These are phyloP conservation scores for Melieria crassipennis DNA, from an alignment of 2,888 invertebrate species.

Conservation along the genomic window DNA sequence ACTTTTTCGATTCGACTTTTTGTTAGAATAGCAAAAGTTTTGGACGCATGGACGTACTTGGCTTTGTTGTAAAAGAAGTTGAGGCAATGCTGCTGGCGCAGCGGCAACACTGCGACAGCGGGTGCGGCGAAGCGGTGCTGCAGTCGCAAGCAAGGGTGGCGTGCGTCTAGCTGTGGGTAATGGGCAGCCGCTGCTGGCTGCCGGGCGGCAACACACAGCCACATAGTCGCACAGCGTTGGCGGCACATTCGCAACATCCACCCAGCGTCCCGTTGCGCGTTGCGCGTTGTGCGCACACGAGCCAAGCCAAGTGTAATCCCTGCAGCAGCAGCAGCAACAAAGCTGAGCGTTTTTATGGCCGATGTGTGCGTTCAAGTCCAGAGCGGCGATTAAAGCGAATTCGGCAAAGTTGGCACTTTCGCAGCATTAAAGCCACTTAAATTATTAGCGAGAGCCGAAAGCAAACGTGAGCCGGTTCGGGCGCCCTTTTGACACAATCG, in stretches of 20 bases:
- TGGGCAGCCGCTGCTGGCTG: too few species aligned
- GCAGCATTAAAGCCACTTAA: slow-evolving; percentile 28
- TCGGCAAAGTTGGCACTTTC: slow-evolving; percentile 27
- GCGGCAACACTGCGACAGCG: background rate
- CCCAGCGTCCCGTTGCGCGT: too few species aligned
- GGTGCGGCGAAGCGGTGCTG: background rate
- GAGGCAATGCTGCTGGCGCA: slow-evolving; percentile 30
- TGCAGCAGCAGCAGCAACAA: slow-evolving; percentile 1
- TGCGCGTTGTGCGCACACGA: too few species aligned
- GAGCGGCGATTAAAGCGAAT: slow-evolving; percentile 23
- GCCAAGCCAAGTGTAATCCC: slow-evolving; percentile 1
- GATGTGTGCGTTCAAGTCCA: slow-evolving; percentile 29
- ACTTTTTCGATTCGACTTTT: slow-evolving; percentile 12
- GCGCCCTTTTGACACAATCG: background rate
- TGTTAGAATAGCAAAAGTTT: slow-evolving; percentile 37
- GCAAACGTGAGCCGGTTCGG: background rate
- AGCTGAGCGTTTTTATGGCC: slow-evolving; percentile 21
- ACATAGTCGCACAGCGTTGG: too few species aligned
- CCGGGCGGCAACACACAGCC: too few species aligned
- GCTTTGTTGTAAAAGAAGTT: slow-evolving; percentile 26
- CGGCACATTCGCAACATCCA: too few species aligned
- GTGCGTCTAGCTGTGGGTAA: too few species aligned
- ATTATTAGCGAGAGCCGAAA: slow-evolving; percentile 6
- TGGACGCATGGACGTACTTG: slow-evolving; percentile 36
- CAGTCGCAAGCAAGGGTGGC: too few species aligned